phyloP scores from a whole-genome alignment of 1,140 invertebrate genomes.

The Drosophila oshimai region DNA sequence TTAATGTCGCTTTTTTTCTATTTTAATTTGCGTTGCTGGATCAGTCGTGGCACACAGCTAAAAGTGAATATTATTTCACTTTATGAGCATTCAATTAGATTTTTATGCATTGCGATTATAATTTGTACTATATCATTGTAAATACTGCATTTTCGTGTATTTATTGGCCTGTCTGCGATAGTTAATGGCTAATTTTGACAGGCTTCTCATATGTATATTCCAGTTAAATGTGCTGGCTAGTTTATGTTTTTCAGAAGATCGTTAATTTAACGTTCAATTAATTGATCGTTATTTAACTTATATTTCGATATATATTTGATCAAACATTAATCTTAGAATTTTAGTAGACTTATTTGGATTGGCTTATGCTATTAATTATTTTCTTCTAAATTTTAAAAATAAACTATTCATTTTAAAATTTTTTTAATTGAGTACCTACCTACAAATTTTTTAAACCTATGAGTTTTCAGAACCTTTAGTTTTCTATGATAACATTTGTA shows the following conservation, averaged over 20 bases:
- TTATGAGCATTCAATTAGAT: slow-evolving; percentile 44
- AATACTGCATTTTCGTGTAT: slow-evolving; percentile 26
- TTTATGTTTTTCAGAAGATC: neutral
- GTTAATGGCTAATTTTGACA: slow-evolving; percentile 4
- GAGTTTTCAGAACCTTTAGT: no score
- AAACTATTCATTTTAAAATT: no score
- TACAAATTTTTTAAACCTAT: no score
- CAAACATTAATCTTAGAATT: neutral
- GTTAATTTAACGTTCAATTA: neutral
- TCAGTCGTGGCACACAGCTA: neutral
- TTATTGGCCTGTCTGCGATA: slow-evolving; percentile 20
- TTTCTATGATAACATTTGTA: no score
- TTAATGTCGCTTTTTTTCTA: slow-evolving; percentile 21
- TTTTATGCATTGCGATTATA: slow-evolving; percentile 53
- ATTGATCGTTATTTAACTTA: neutral
- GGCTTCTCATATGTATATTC: neutral
- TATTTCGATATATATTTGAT: neutral
- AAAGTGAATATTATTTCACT: slow-evolving; percentile 56
- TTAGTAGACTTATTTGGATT: no score
- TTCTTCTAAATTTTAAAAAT: no score
- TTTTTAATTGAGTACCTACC: no score
- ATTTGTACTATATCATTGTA: no score
- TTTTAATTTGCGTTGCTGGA: neutral
- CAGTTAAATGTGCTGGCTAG: neutral
- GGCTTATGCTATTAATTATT: no score